These are phyloP conservation scores for Dicrurus megarhynchus DNA, from an alignment of 2,113 vertebrate genomes.

Conservation along the genomic window DNA sequence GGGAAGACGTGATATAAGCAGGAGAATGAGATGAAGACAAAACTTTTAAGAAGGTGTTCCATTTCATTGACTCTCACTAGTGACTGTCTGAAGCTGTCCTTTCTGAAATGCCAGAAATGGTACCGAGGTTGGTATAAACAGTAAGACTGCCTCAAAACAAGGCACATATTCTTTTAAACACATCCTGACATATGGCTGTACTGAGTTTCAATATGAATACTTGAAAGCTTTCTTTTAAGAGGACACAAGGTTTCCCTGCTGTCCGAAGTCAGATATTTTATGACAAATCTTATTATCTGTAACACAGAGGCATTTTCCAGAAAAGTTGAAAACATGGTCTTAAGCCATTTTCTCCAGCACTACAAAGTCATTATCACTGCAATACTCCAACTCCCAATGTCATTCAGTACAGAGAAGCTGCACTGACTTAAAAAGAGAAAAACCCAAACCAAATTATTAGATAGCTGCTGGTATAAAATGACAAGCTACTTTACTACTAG, in stretches of 20 bases:
- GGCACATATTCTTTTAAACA: neutral
- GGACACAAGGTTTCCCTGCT: neutral
- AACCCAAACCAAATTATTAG: neutral
- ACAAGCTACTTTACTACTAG: neutral
- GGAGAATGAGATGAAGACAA: neutral
- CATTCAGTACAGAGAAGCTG: neutral
- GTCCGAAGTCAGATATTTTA: neutral
- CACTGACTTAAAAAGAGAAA: neutral
- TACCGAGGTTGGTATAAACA: neutral
- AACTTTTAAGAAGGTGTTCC: slow-evolving; percentile 33
- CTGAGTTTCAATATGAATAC: neutral
- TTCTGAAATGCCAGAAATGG: neutral
- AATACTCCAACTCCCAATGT: neutral
- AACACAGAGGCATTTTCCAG: neutral
- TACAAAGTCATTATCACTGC: neutral
- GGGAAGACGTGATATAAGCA: neutral
- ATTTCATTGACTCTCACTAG: neutral
- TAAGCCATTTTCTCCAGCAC: neutral
- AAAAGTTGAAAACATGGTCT: neutral
- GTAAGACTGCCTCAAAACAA: neutral
- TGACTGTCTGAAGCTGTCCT: neutral
- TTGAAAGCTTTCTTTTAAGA: neutral
- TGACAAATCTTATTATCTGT: neutral
- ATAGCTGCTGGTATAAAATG: neutral
- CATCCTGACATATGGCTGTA: neutral